phyloP scores from a whole-genome alignment of 2,888 invertebrate genomes.

The Ophioninae sp. region DNA sequence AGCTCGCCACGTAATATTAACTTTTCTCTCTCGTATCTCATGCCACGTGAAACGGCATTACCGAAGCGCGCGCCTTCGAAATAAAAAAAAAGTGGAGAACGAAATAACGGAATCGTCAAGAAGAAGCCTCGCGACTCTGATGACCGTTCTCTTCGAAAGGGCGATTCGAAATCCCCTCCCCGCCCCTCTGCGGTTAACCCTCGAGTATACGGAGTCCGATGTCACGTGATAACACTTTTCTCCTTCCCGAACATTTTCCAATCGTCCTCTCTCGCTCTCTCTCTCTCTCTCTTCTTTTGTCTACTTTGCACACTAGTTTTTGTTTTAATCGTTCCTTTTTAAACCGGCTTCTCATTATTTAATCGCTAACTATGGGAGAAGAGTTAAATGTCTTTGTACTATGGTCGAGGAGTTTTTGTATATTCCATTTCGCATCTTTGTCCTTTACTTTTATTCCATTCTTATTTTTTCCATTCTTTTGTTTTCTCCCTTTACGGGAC shows the following conservation, averaged over 20 bases:
- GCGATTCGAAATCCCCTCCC: neutral
- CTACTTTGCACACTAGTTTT: conserved; percentile 54
- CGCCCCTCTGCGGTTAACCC: conserved; percentile 44
- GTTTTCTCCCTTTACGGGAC: conserved; percentile 21
- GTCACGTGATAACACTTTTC: conserved; percentile 18
- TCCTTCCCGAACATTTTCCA: conserved; percentile 45
- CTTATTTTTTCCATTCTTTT: conserved; percentile 2
- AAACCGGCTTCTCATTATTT: conserved; percentile 67
- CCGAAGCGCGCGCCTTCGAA: conserved; percentile 40
- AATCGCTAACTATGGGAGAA: conserved; percentile 75
- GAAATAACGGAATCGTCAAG: conserved; percentile 29
- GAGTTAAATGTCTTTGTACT: conserved; percentile 80
- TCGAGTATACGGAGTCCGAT: conserved; percentile 43
- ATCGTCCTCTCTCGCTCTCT: conserved; percentile 27
- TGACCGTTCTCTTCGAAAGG: conserved; percentile 25
- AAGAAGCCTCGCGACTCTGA: conserved; percentile 17
- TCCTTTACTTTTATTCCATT: conserved; percentile 39
- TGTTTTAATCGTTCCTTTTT: conserved; percentile 63
- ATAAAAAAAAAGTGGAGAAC: conserved; percentile 47
- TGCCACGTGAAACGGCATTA: conserved; percentile 43
- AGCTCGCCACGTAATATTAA: conserved; percentile 37
- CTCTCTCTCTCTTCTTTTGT: conserved; percentile 43
- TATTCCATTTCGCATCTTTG: conserved; percentile 67
- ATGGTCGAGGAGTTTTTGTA: conserved; percentile 80
- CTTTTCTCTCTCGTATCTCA: conserved; percentile 38